These are phyloP conservation scores for Eudemis profundana DNA, from an alignment of 2,888 invertebrate species.

Conservation along the genomic window DNA sequence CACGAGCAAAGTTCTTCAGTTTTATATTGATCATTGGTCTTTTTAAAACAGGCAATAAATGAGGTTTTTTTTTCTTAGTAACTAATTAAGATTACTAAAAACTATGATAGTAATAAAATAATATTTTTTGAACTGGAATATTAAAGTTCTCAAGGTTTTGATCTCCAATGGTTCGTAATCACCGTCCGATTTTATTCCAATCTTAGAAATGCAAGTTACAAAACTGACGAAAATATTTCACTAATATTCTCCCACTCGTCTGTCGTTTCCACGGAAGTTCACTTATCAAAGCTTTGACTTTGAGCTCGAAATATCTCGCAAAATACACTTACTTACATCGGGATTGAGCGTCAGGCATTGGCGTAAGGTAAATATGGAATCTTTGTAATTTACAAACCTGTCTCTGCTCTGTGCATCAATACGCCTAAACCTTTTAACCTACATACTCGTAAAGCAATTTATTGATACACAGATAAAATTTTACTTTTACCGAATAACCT, in stretches of 20 bases:
- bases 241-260: slow-evolving; percentile 15
- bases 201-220: slow-evolving; percentile 4
- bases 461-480: background rate
- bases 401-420: background rate
- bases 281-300: slow-evolving; percentile 37
- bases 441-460: background rate
- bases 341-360: background rate
- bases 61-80: too few species aligned
- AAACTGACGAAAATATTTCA: slow-evolving; percentile 22
- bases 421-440: background rate
- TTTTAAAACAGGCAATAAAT: background rate
- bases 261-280: slow-evolving; percentile 17
- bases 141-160: too few species aligned
- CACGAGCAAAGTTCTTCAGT: background rate
- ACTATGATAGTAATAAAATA: too few species aligned
- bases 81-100: too few species aligned
- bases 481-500: background rate
- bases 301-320: slow-evolving; percentile 20
- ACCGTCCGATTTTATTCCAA: background rate
- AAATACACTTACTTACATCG: slow-evolving; percentile 8
- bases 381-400: slow-evolving; percentile 4
- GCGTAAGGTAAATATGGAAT: slow-evolving; percentile 6
- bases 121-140: too few species aligned
- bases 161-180: background rate
- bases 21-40: too few species aligned